phyloP scores from a whole-genome alignment of 1,140 invertebrate genomes.

The Neodiprion fabricii region DNA sequence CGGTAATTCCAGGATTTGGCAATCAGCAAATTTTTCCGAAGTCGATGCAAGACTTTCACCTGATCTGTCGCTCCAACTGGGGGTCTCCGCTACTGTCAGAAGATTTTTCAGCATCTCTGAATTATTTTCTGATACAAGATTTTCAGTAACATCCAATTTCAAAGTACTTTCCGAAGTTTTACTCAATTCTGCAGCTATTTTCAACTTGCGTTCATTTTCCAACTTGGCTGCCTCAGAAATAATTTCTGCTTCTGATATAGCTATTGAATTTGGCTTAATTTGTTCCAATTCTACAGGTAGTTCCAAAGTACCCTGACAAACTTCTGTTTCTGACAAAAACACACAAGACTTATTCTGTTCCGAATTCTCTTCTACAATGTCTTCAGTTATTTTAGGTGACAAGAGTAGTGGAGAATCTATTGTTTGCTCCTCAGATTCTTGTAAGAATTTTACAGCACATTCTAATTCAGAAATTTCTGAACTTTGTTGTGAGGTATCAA shows the following conservation, averaged over 20 bases:
- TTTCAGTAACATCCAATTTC: neutral
- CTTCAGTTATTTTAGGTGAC: constrained; percentile 40
- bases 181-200: constrained; percentile 28
- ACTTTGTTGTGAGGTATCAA: constrained; percentile 34
- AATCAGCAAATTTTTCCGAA: neutral
- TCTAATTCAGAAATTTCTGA: constrained; percentile 52
- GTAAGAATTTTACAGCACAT: constrained; percentile 55
- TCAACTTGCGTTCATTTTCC: constrained; percentile 49
- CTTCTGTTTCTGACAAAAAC: constrained; percentile 42
- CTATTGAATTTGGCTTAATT: constrained; percentile 46
- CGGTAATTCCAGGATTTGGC: neutral
- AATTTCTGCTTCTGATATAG: constrained; percentile 58
- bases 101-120: neutral
- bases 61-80: neutral
- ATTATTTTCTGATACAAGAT: neutral
- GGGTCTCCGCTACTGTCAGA: neutral
- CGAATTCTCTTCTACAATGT: constrained; percentile 30
- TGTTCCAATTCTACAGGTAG: constrained; percentile 37
- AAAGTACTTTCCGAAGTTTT: neutral
- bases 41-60: neutral
- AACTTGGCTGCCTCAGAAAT: constrained; percentile 57
- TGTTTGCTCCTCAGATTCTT: constrained; percentile 52
- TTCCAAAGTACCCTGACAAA: constrained; percentile 38
- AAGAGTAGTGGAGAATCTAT: constrained; percentile 40
- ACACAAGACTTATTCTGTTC: constrained; percentile 33